phyloP scores from a whole-genome alignment of 2,113 vertebrate genomes.

The Zosterops japonicus region DNA sequence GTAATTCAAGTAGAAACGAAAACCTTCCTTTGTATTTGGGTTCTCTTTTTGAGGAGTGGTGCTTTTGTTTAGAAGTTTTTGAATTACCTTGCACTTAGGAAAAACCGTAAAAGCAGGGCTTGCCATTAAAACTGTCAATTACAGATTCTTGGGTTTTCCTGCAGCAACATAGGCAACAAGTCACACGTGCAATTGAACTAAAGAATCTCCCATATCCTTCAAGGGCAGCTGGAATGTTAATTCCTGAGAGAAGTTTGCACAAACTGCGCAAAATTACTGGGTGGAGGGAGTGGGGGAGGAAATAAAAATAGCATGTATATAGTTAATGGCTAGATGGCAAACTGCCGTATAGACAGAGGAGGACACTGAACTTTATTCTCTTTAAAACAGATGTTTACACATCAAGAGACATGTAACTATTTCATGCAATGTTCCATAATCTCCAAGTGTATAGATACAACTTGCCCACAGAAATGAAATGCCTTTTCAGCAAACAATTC shows the following conservation, averaged over 20 bases:
- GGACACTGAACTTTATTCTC: background rate
- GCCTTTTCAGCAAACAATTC: background rate
- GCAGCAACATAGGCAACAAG: background rate
- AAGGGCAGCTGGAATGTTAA: background rate
- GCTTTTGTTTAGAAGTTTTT: background rate
- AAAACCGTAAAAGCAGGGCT: background rate
- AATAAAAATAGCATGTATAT: background rate
- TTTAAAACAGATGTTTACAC: background rate
- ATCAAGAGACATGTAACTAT: background rate
- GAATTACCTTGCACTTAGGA: background rate
- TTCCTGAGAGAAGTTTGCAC: background rate
- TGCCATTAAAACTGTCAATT: background rate
- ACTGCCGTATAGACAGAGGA: background rate
- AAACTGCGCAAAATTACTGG: background rate
- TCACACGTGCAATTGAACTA: background rate
- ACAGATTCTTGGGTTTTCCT: background rate
- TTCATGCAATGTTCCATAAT: background rate
- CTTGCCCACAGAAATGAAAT: background rate
- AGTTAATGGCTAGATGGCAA: background rate
- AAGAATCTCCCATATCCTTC: background rate
- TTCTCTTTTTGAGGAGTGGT: background rate
- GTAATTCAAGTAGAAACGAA: background rate
- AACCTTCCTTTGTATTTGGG: background rate
- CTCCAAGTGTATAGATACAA: background rate
- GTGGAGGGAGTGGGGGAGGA: too few relatives aligned